Conservation (phyloP, 2,888 invertebrate genomes). For the Cepaea hortensis region DNA sequence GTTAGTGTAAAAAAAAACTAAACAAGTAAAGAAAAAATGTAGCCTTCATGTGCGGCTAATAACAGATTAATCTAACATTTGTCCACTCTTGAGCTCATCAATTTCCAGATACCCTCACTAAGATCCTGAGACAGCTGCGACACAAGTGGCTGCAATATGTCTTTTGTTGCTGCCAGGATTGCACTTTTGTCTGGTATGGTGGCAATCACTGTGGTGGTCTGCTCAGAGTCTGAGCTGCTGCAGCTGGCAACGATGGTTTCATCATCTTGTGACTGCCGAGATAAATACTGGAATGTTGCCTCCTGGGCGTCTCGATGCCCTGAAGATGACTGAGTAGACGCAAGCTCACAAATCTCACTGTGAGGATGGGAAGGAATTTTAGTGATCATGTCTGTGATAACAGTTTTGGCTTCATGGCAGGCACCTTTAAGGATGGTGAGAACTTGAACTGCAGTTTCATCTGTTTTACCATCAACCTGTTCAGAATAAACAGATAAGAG, state of each 20-base stretch:
- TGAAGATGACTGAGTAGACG: not conserved
- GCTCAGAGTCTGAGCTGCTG: not conserved
- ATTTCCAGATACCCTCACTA: slow-evolving; percentile 44
- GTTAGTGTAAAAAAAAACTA: not conserved
- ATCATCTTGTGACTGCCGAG: not conserved
- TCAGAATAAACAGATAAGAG: not conserved
- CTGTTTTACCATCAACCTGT: slow-evolving; percentile 41
- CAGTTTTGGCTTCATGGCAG: slow-evolving; percentile 45
- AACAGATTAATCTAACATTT: not conserved
- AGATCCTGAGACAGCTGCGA: slow-evolving; percentile 51
- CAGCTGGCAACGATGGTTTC: not conserved
- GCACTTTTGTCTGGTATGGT: not conserved
- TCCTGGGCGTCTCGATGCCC: not conserved
- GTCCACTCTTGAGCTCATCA: slow-evolving; percentile 39
- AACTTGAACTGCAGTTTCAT: slow-evolving; percentile 34
- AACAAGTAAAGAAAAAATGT: not conserved
- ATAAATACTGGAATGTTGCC: slow-evolving; percentile 34
- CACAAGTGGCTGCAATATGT: slow-evolving; percentile 51
- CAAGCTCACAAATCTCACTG: not conserved
- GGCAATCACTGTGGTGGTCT: not conserved
- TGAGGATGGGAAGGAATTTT: slow-evolving; percentile 11
- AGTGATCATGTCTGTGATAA: slow-evolving; percentile 25
- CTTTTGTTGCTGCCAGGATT: slow-evolving; percentile 34
- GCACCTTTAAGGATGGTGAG: slow-evolving; percentile 34
- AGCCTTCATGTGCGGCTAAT: not conserved